Conservation (phyloP, 2,797 vertebrate genomes). For the Pseudochaenichthys georgianus region DNA sequence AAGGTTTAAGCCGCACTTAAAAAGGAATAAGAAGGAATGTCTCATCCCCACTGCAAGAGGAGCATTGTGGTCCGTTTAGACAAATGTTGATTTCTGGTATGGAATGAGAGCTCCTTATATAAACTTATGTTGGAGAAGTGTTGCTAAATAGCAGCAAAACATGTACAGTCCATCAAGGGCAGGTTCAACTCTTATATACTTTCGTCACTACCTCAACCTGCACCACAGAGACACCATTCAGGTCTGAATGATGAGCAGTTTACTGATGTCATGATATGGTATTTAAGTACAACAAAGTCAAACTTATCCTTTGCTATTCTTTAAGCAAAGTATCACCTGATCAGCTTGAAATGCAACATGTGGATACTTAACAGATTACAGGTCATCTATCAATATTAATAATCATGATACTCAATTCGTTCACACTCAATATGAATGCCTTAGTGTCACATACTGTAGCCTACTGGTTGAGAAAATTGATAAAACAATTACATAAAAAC, state of each 20-base stretch:
- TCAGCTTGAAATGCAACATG: constrained; percentile 1
- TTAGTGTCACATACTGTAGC: no score
- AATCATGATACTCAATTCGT: no score
- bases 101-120: neutral
- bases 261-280: neutral
- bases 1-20: neutral
- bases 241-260: neutral
- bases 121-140: neutral
- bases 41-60: neutral
- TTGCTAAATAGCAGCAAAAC: neutral
- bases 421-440: neutral
- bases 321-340: no score
- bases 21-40: neutral
- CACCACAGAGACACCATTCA: neutral
- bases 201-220: neutral
- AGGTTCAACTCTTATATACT: neutral
- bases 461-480: neutral
- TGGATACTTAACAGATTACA: no score
- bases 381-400: no score
- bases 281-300: neutral
- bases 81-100: neutral
- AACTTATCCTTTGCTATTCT: neutral
- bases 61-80: neutral
- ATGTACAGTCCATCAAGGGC: neutral
- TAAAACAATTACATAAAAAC: neutral